Evolutionary conservation across 1,140 invertebrate genomes (phyloP).

Genomic region (Sminthurinus signatus): DNA sequence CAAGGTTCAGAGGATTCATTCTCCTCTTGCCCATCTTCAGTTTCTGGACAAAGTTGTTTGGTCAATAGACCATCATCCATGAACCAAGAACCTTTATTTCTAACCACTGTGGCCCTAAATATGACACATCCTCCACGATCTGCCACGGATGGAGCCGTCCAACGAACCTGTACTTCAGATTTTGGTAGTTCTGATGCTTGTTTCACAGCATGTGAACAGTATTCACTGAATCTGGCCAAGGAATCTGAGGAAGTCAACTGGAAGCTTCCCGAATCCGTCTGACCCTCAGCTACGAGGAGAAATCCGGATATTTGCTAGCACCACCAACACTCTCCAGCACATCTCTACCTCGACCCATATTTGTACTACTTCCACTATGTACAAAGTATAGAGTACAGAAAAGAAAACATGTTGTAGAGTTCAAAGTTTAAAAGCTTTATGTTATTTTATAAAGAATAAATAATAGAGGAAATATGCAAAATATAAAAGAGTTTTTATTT

Average conservation of each 20-base stretch:
- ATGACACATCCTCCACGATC: slow-evolving; percentile 52
- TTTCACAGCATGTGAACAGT: slow-evolving; percentile 51
- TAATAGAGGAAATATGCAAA: neutral
- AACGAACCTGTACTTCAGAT: slow-evolving; percentile 52
- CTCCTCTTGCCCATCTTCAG: slow-evolving; percentile 54
- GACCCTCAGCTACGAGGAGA: slow-evolving; percentile 44
- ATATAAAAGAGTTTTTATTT: too few relatives aligned
- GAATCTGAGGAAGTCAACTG: slow-evolving; percentile 48
- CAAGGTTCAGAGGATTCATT: slow-evolving; percentile 51
- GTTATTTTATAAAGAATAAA: neutral
- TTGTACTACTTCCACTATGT: too few relatives aligned
- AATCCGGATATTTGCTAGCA: slow-evolving; percentile 53
- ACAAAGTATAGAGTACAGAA: too few relatives aligned
- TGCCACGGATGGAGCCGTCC: slow-evolving; percentile 50
- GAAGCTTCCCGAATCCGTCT: slow-evolving; percentile 39
- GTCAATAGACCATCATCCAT: slow-evolving; percentile 80
- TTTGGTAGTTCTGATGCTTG: slow-evolving; percentile 52
- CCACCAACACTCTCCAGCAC: too few relatives aligned
- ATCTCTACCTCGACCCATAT: too few relatives aligned
- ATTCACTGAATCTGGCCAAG: slow-evolving; percentile 49
- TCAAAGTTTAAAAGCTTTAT: too few relatives aligned
- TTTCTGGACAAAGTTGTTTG: slow-evolving; percentile 69
- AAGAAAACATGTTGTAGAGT: too few relatives aligned
- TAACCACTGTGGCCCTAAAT: slow-evolving; percentile 75
- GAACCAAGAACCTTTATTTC: slow-evolving; percentile 74